Evolutionary conservation across 2,113 vertebrate genomes (phyloP).

Genomic region (Thinocorus orbignyianus): DNA sequence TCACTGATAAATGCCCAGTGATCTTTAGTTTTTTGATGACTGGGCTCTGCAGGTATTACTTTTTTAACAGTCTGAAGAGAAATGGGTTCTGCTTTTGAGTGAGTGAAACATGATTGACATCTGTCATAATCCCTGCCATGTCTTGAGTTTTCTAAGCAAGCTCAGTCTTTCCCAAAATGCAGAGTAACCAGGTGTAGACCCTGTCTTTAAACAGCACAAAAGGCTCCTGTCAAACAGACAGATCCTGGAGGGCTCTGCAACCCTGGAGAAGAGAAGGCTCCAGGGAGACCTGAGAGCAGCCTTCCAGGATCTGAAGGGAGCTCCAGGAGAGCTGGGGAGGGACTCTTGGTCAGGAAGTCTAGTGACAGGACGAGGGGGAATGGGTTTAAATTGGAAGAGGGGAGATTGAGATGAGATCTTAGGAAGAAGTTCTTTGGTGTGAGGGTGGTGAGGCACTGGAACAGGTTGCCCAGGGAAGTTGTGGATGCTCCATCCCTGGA

Average conservation of each 20-base stretch:
- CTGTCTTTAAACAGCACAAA: neutral
- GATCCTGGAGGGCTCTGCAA: neutral
- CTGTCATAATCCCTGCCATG: neutral
- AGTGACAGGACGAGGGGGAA: too few relatives aligned
- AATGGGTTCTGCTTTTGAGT: neutral
- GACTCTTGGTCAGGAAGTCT: too few relatives aligned
- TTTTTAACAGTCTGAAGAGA: neutral
- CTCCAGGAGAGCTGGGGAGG: too few relatives aligned
- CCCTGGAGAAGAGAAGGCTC: too few relatives aligned
- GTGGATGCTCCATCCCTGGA: too few relatives aligned
- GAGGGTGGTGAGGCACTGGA: too few relatives aligned
- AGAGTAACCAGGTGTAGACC: neutral
- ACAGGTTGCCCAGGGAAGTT: too few relatives aligned
- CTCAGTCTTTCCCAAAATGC: neutral
- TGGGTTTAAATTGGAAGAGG: too few relatives aligned
- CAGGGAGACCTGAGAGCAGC: too few relatives aligned
- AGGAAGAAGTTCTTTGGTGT: too few relatives aligned
- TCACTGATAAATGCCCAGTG: neutral
- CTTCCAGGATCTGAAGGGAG: too few relatives aligned
- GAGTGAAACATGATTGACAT: neutral
- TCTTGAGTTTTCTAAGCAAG: neutral
- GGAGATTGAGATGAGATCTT: too few relatives aligned
- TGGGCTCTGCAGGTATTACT: neutral
- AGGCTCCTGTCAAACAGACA: neutral
- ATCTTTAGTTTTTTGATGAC: neutral